Conservation (phyloP, 2,113 vertebrate genomes). For the Oryzias javanicus region DNA sequence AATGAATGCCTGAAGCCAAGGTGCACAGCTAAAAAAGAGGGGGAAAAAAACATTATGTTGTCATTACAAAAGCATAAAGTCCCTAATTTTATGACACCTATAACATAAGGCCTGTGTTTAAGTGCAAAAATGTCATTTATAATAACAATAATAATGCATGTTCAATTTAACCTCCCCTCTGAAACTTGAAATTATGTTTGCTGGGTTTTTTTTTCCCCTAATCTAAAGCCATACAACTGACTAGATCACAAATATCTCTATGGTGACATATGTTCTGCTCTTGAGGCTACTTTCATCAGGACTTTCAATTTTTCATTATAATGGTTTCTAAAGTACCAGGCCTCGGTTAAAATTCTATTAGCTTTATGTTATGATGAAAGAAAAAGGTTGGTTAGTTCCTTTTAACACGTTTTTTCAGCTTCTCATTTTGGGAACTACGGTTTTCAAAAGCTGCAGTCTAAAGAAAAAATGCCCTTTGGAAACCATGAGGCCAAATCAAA, state of each 20-base stretch:
- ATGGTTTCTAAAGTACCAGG: background rate
- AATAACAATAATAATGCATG: no score
- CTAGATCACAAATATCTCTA: background rate
- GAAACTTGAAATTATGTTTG: no score
- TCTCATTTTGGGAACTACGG: no score
- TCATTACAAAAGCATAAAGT: slow-evolving; percentile 5
- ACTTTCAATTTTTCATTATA: background rate
- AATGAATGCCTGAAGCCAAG: slow-evolving; percentile 31
- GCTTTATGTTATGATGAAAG: background rate
- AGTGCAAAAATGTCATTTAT: no score
- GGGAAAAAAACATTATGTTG: slow-evolving; percentile 16
- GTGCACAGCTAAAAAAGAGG: slow-evolving; percentile 10
- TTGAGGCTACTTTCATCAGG: background rate
- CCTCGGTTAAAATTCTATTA: no score
- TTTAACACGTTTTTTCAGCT: background rate
- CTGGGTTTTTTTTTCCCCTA: no score
- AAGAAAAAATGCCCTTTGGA: no score
- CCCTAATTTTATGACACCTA: slow-evolving; percentile 24
- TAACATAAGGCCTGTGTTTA: background rate
- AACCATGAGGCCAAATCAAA: no score
- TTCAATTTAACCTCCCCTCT: no score
- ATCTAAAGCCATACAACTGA: no score
- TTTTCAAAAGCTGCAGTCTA: no score
- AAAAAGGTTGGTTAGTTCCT: background rate
- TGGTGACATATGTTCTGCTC: background rate